Evolutionary conservation across 2,888 invertebrate species (phyloP).

Genomic region (Agonopterix heracliana): DNA sequence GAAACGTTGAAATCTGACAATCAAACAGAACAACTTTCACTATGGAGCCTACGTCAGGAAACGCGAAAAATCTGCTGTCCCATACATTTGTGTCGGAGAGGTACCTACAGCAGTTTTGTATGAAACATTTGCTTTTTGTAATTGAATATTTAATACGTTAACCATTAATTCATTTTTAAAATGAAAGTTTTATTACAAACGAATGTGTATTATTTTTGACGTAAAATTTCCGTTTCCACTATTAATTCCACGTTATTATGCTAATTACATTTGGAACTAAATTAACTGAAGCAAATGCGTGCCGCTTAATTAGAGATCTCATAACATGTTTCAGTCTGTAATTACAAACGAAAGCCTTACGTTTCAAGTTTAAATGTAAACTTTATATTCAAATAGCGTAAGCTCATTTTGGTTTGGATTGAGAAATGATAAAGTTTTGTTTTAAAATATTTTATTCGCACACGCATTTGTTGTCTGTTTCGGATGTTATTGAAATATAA

Average conservation of each 20-base stretch:
- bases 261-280: constrained; percentile 31
- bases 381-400: neutral
- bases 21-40: no score
- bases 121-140: no score
- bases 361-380: neutral
- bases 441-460: neutral
- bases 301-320: constrained; percentile 35
- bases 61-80: no score
- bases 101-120: no score
- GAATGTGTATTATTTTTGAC: neutral
- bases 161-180: no score
- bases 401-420: neutral
- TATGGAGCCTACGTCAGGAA: no score
- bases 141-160: no score
- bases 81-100: no score
- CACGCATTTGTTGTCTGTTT: neutral
- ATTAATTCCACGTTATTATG: constrained; percentile 19
- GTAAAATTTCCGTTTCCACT: constrained; percentile 11
- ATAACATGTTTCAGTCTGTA: constrained; percentile 28
- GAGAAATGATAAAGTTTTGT: neutral
- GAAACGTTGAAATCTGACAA: no score
- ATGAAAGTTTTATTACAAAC: no score
- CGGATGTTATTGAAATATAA: neutral
- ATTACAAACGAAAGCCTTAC: constrained; percentile 14
- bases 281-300: constrained; percentile 30